Evolutionary conservation across 1,140 invertebrate species (phyloP).

Genomic region (Camponotus vicinus): DNA sequence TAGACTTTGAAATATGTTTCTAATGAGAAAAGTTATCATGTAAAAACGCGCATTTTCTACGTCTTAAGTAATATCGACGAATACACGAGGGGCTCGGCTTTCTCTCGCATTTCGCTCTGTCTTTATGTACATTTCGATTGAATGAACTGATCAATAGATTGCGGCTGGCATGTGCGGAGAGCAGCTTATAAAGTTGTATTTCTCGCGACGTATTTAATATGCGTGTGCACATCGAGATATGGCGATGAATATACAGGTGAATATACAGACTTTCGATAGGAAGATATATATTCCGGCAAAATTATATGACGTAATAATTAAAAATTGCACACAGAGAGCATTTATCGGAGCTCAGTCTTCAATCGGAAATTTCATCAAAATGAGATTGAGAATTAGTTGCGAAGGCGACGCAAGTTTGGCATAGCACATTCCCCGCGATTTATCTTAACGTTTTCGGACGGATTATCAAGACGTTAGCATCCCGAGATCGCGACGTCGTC

Average conservation of each 20-base stretch:
- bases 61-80: conserved; percentile 24
- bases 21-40: background rate
- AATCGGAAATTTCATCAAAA: background rate
- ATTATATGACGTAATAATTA: conserved; percentile 5
- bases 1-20: background rate
- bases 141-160: conserved; percentile 59
- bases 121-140: conserved; percentile 67
- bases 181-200: conserved; percentile 56
- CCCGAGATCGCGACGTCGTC: conserved; percentile 14
- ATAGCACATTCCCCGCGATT: conserved; percentile 32
- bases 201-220: background rate
- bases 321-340: too few species aligned
- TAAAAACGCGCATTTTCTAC: background rate
- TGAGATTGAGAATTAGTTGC: conserved; percentile 18
- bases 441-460: background rate
- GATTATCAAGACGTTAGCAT: conserved; percentile 45
- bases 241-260: too few species aligned
- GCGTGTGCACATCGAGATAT: background rate
- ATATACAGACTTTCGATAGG: background rate
- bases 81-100: background rate
- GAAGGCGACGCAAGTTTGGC: conserved; percentile 33
- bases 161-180: conserved; percentile 13
- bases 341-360: too few species aligned
- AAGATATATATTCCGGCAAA: background rate
- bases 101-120: conserved; percentile 23